phyloP scores from a whole-genome alignment of 1,140 invertebrate species.

The Ceratina calcarata region DNA sequence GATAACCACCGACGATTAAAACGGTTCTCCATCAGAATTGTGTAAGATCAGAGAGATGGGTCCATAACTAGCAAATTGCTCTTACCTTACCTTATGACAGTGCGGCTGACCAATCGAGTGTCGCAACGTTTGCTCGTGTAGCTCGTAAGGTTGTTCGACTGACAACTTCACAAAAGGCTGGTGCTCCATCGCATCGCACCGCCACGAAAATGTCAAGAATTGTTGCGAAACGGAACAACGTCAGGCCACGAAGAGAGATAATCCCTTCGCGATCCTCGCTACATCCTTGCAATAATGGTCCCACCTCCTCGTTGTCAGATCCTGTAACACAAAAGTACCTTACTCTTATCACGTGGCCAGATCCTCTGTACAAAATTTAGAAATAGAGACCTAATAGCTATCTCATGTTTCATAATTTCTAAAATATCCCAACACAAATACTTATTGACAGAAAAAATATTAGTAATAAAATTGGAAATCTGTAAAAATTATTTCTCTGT shows the following conservation, averaged over 20 bases:
- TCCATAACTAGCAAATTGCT: slow-evolving; percentile 39
- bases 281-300: too few relatives aligned
- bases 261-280: too few relatives aligned
- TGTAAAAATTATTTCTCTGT: too few relatives aligned
- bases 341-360: too few relatives aligned
- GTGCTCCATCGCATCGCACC: slow-evolving; percentile 34
- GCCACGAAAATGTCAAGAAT: slow-evolving; percentile 73
- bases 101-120: slow-evolving; percentile 68
- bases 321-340: too few relatives aligned
- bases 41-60: slow-evolving; percentile 25
- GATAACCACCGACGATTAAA: not conserved
- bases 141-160: slow-evolving; percentile 48
- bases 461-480: too few relatives aligned
- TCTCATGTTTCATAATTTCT: too few relatives aligned
- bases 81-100: slow-evolving; percentile 49
- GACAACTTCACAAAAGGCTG: slow-evolving; percentile 69
- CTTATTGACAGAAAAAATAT: too few relatives aligned
- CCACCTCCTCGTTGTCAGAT: too few relatives aligned
- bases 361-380: too few relatives aligned
- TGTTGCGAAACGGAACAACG: slow-evolving; percentile 68
- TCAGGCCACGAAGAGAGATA: not conserved
- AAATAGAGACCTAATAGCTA: too few relatives aligned
- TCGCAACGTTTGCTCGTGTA: slow-evolving; percentile 56
- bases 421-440: too few relatives aligned
- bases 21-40: slow-evolving; percentile 33